Base-by-base conservation (phyloP, 2,888 invertebrate genomes). In the Carabus problematicus region DNA sequence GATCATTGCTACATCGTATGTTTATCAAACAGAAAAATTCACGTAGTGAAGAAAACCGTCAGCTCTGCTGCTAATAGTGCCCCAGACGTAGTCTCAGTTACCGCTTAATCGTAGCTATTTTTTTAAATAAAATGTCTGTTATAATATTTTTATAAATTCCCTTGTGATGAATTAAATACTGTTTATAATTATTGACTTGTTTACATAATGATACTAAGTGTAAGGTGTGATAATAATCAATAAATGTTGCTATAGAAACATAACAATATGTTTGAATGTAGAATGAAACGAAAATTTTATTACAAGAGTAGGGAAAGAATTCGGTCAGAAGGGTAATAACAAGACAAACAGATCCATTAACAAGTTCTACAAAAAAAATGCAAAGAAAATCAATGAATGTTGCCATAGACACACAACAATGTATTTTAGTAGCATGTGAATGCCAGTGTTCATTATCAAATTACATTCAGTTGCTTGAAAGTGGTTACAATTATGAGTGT, bases 1-100 rank as follows among this genome's bases (percentile, higher is more conserved):
- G 90, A 93, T 75, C 92, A 94, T 78, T 91, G 91, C 82, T 96
- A 94, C 78, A 87, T 91, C 59, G 89, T 95, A 75, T 94, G 94
- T 77, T 85, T 95, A 74, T 95, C 95, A 0, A 95, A 96, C 79
- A 91, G 93, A 78, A 90, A 92, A 81, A 91, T 95, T 73, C 91
- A 93, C 80, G 87, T 96, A 49, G 88, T 93, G 6, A 94, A 94
- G 77, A 86, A 87, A 71, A 72, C 47, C 49, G 61, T 81, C 82
- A 79, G 87, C 87, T 70, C 86, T 85, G 72, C 86, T 82, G 73
- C 88, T 89, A 0, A 86, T 87, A 75, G 12, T 40, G 49, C 66
- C 12, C 67, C 67, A 29, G 67, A 67, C 29, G 59, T 67, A 19
- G 41, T 67, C 42, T 12, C 42, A 19, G 60, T 67, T n/a, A 67